phyloP scores from a whole-genome alignment of 2,888 invertebrate species.

The Crepidodera aurea region DNA sequence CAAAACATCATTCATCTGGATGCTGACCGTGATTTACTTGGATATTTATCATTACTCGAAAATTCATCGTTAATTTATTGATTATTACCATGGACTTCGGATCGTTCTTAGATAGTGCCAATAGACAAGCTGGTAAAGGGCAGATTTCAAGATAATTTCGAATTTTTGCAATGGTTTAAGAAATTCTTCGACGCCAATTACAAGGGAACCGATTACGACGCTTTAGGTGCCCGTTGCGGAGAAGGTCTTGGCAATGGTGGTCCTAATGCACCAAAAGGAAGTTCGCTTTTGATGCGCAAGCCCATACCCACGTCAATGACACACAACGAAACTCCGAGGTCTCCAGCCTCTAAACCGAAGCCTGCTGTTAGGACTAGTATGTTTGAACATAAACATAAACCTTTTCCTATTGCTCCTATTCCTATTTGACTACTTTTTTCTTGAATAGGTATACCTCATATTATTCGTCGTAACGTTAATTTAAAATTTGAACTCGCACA shows the following conservation, averaged over 20 bases:
- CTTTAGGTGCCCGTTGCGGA: slow-evolving; percentile 85
- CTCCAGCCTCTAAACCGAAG: slow-evolving; percentile 44
- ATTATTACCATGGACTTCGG: slow-evolving; percentile 45
- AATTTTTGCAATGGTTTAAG: slow-evolving; percentile 99
- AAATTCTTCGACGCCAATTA: slow-evolving; percentile 99
- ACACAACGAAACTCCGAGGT: not conserved
- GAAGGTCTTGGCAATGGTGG: slow-evolving; percentile 85
- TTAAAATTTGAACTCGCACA: too few species aligned
- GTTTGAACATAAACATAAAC: slow-evolving; percentile 39
- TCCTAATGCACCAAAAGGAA: slow-evolving; percentile 66
- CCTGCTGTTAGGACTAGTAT: slow-evolving; percentile 54
- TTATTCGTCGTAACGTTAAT: not conserved
- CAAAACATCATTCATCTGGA: slow-evolving; percentile 15
- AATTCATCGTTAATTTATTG: slow-evolving; percentile 43
- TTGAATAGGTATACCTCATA: not conserved
- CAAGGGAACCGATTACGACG: slow-evolving; percentile 93
- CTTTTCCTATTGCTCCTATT: slow-evolving; percentile 2
- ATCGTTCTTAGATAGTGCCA: slow-evolving; percentile 80
- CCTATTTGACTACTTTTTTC: not conserved
- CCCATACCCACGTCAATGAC: slow-evolving; percentile 36
- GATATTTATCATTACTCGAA: not conserved
- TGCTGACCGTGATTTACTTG: not conserved
- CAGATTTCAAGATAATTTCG: slow-evolving; percentile 99
- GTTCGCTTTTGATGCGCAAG: slow-evolving; percentile 62
- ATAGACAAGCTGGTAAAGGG: slow-evolving; percentile 96